Evolutionary conservation across 2,888 invertebrate species (phyloP).

Genomic region (Epicampocera succincta): DNA sequence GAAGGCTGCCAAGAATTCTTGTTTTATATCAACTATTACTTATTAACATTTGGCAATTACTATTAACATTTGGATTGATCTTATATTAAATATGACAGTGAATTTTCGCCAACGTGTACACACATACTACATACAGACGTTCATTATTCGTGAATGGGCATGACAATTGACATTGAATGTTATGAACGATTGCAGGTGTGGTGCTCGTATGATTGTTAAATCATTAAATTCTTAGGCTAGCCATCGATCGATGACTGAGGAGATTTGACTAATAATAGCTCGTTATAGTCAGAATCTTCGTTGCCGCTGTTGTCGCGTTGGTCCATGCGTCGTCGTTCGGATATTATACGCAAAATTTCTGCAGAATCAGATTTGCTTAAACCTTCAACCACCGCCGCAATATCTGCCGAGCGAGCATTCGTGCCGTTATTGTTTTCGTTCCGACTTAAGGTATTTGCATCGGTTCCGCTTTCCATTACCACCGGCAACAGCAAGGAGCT

Average conservation of each 20-base stretch:
- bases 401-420: conserved; percentile 38
- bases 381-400: conserved; percentile 69
- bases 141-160: conserved; percentile 37
- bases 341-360: conserved; percentile 81
- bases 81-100: background rate
- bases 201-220: background rate
- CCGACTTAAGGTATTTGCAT: conserved; percentile 43
- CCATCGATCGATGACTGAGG: conserved; percentile 79
- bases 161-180: conserved; percentile 42
- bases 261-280: conserved; percentile 80
- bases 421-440: conserved; percentile 29
- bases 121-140: too few relatives aligned
- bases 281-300: conserved; percentile 81
- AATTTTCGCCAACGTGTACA: background rate
- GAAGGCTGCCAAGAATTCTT: conserved; percentile 7
- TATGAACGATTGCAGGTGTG: background rate
- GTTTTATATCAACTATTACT: background rate
- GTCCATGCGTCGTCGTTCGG: conserved; percentile 81
- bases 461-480: conserved; percentile 63
- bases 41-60: conserved; percentile 9
- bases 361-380: conserved; percentile 80
- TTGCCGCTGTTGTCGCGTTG: conserved; percentile 80
- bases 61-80: background rate
- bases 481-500: conserved; percentile 82
- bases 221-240: conserved; percentile 61